A percentile compares a stretch with the other conserved stretches of the same genome.
These are phyloP conservation scores for Argyrosomus japonicus DNA, from an alignment of 2,113 vertebrate genomes.

Conservation along the genomic window DNA sequence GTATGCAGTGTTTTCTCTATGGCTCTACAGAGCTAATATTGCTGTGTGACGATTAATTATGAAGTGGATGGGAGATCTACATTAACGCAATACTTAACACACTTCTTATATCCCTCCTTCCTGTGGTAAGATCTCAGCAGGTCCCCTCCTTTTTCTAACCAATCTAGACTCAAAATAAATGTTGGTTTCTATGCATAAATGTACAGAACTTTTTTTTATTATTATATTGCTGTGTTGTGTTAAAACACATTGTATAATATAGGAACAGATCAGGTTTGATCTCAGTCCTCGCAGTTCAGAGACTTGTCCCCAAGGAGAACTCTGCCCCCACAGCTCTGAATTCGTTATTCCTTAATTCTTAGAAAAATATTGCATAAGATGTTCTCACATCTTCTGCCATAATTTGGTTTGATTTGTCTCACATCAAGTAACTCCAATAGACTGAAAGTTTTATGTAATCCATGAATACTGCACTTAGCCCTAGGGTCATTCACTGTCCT, in stretches of 20 bases:
- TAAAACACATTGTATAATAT: not conserved
- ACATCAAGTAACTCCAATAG: not conserved
- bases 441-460: conserved; percentile 15
- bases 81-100: not conserved
- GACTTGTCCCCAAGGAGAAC: not conserved
- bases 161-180: not conserved
- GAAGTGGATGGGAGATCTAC: not conserved
- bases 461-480: conserved; percentile 10
- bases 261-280: not conserved
- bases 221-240: not conserved
- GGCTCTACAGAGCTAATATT: not conserved
- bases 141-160: no score
- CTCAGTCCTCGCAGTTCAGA: not conserved
- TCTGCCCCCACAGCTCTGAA: not conserved
- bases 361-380: not conserved
- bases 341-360: not conserved
- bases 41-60: not conserved
- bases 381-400: conserved; percentile 13
- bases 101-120: not conserved
- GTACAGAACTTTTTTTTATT: not conserved
- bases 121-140: not conserved
- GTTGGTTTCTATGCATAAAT: not conserved
- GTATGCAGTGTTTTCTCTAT: not conserved
- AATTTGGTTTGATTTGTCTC: conserved; percentile 2
- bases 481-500: conserved; percentile 17